Evolutionary conservation across 2,113 vertebrate species (phyloP).

Genomic region (Leiothrix lutea): DNA sequence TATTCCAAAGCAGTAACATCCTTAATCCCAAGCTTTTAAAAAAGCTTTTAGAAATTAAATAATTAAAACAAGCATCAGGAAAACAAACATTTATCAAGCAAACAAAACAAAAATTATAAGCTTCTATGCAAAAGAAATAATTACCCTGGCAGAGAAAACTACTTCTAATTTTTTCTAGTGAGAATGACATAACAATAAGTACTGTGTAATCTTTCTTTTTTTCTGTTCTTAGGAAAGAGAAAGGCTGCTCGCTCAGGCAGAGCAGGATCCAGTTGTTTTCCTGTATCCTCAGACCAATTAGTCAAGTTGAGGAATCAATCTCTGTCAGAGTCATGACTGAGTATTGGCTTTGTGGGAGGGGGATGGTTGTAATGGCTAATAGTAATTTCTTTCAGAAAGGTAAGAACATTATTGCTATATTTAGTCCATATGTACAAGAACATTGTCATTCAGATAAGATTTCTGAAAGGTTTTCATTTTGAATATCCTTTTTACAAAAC

Average conservation of each 20-base stretch:
- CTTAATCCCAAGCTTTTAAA: neutral
- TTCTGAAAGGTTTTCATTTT: neutral
- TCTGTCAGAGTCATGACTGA: neutral
- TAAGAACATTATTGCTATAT: neutral
- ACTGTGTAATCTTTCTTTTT: neutral
- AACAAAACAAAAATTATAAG: neutral
- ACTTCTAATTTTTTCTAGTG: neutral
- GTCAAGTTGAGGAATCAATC: neutral
- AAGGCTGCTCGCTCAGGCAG: neutral
- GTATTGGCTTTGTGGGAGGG: neutral
- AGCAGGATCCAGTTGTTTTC: slow-evolving; percentile 1
- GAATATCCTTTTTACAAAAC: neutral
- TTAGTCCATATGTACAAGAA: neutral
- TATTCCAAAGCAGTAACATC: neutral
- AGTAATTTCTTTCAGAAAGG: neutral
- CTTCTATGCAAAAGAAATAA: neutral
- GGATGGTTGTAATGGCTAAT: neutral
- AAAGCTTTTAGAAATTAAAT: neutral
- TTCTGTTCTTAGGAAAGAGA: neutral
- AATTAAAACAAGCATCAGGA: neutral
- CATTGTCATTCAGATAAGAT: neutral
- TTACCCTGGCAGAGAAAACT: neutral
- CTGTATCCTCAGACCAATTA: neutral
- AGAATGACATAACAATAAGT: neutral
- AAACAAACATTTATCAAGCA: neutral